phyloP scores from a whole-genome alignment of 2,888 invertebrate species.

The Nomada fucata region DNA sequence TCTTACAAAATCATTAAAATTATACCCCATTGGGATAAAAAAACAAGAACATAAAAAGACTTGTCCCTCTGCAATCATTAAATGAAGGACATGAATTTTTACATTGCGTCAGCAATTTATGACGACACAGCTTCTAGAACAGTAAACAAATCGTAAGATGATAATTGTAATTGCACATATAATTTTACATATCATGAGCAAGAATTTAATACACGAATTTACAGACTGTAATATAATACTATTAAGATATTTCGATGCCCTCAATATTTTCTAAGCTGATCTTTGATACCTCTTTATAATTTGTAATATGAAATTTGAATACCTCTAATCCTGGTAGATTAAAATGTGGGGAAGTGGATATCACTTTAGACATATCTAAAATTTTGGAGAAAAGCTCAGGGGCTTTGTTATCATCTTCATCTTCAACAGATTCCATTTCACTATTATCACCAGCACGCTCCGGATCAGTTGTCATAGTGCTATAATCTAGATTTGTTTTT shows the following conservation, averaged over 20 bases:
- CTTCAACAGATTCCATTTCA: constrained; percentile 89
- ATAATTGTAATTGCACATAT: background rate
- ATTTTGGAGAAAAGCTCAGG: constrained; percentile 85
- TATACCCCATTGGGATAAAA: too few species aligned
- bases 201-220: background rate
- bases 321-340: constrained; percentile 86
- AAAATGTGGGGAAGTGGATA: constrained; percentile 87
- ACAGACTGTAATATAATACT: background rate
- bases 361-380: constrained; percentile 85
- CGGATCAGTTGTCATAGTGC: constrained; percentile 87
- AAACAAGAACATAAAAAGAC: too few species aligned
- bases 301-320: constrained; percentile 50
- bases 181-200: background rate
- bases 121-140: too few species aligned
- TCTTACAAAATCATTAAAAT: too few species aligned
- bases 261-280: background rate
- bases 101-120: too few species aligned
- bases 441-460: constrained; percentile 88
- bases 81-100: too few species aligned
- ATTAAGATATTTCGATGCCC: background rate
- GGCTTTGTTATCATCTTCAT: constrained; percentile 87
- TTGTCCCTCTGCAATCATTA: too few species aligned
- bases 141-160: background rate
- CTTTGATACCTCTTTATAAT: constrained; percentile 11
- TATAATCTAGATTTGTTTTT: constrained; percentile 65